phyloP scores from a whole-genome alignment of 2,888 invertebrate genomes.

The Andrena flavipes region DNA sequence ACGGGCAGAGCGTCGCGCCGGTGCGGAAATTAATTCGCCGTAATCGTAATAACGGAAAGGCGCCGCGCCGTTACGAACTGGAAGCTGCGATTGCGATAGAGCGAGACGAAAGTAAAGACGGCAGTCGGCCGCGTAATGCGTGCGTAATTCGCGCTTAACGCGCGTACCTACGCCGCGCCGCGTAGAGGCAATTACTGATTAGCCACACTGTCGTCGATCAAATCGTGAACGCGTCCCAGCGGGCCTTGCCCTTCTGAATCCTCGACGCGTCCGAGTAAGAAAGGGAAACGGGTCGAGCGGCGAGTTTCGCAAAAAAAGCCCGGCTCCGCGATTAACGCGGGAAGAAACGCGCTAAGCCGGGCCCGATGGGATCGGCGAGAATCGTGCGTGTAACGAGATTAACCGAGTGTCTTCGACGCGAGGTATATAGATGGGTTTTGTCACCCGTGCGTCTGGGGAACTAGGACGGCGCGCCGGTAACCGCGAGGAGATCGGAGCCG shows the following conservation, averaged over 20 bases:
- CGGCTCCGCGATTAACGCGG: conserved; percentile 12
- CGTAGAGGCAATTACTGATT: conserved; percentile 81
- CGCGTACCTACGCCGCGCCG: conserved; percentile 67
- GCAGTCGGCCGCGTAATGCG: conserved; percentile 76
- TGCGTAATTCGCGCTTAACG: conserved; percentile 77
- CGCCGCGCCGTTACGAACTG: not conserved
- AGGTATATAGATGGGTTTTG: not conserved
- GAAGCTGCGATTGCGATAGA: conserved; percentile 24
- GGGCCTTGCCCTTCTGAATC: not conserved
- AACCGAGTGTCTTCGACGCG: not conserved
- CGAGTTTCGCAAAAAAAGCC: not conserved
- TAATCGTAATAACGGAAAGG: conserved; percentile 23
- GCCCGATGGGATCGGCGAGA: no score
- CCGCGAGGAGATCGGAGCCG: not conserved
- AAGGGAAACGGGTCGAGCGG: not conserved
- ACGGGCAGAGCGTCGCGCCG: no score
- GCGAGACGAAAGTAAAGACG: conserved; percentile 63
- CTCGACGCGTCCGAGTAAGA: not conserved
- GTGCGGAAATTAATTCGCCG: conserved; percentile 38
- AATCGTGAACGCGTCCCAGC: conserved; percentile 69
- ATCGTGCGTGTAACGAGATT: not conserved
- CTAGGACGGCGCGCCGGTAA: no score
- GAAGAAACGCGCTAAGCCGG: not conserved
- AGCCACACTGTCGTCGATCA: conserved; percentile 78
- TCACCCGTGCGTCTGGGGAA: no score